Conservation (phyloP, 2,113 vertebrate genomes). For the Zapornia atra region DNA sequence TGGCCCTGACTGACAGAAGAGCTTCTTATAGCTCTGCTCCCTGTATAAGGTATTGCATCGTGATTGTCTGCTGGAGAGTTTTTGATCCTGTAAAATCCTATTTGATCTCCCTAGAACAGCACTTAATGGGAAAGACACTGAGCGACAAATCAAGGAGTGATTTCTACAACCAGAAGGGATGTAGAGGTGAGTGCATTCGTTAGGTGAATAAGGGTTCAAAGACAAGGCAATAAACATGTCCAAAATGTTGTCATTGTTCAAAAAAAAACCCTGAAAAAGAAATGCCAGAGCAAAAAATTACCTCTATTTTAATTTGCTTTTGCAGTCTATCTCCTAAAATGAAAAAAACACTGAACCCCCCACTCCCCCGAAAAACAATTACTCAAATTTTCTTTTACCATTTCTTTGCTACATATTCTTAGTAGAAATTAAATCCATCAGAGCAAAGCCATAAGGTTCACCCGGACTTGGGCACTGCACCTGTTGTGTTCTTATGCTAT, state of each 20-base stretch:
- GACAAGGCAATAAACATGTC: background rate
- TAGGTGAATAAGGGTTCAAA: background rate
- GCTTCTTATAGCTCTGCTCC: background rate
- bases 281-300: background rate
- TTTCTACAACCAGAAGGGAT: background rate
- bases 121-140: constrained; percentile 19
- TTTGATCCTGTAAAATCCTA: constrained; percentile 21
- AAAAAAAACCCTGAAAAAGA: background rate
- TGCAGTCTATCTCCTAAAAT: background rate
- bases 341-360: background rate
- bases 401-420: background rate
- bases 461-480: background rate
- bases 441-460: background rate
- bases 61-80: constrained; percentile 10
- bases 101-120: constrained; percentile 22
- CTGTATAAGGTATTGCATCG: background rate
- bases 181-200: background rate
- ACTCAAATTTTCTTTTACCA: background rate
- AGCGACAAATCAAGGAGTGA: background rate
- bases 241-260: background rate
- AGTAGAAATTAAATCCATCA: background rate
- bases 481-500: background rate
- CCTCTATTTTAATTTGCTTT: background rate
- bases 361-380: background rate
- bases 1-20: background rate